phyloP scores from a whole-genome alignment of 92 coral and sea anemone genomes.

The Palythoa grandis region DNA sequence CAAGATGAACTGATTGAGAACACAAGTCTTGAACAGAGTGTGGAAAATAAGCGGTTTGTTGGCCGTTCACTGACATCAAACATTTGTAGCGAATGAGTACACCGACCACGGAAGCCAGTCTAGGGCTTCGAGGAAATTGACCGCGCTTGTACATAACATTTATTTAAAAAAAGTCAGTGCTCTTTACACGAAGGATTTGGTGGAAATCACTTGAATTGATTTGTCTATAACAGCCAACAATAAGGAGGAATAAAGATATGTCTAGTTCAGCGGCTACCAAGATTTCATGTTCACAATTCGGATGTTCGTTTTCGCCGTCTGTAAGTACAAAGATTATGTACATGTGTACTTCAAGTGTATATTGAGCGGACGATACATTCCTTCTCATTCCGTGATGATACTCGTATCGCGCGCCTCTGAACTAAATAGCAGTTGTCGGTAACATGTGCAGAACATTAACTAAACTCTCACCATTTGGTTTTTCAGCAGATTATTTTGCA shows the following conservation, averaged over 20 bases:
- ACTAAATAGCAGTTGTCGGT: not conserved
- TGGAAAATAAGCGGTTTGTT: slow-evolving; percentile 67
- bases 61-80: slow-evolving; percentile 67
- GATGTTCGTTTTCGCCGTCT: slow-evolving; percentile 81
- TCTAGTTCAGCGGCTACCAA: slow-evolving; percentile 84
- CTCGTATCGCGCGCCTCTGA: slow-evolving; percentile 31
- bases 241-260: slow-evolving; percentile 56
- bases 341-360: slow-evolving; percentile 4
- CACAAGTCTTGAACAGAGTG: slow-evolving; percentile 75
- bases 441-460: not conserved
- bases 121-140: slow-evolving; percentile 22
- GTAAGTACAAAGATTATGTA: slow-evolving; percentile 57
- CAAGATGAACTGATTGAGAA: slow-evolving; percentile 97
- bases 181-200: slow-evolving; percentile 43
- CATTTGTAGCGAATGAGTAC: slow-evolving; percentile 45
- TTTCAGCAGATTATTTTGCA: slow-evolving; percentile 81
- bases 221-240: slow-evolving; percentile 26
- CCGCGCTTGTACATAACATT: slow-evolving; percentile 42
- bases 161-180: slow-evolving; percentile 20
- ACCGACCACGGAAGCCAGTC: slow-evolving; percentile 52
- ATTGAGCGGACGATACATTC: slow-evolving; percentile 1
- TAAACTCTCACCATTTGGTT: slow-evolving; percentile 29
- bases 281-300: slow-evolving; percentile 82
- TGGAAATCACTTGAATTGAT: slow-evolving; percentile 40
- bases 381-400: not conserved